These are phyloP conservation scores for Heliconius himera DNA, from an alignment of 1,140 invertebrate genomes.

Conservation along the genomic window DNA sequence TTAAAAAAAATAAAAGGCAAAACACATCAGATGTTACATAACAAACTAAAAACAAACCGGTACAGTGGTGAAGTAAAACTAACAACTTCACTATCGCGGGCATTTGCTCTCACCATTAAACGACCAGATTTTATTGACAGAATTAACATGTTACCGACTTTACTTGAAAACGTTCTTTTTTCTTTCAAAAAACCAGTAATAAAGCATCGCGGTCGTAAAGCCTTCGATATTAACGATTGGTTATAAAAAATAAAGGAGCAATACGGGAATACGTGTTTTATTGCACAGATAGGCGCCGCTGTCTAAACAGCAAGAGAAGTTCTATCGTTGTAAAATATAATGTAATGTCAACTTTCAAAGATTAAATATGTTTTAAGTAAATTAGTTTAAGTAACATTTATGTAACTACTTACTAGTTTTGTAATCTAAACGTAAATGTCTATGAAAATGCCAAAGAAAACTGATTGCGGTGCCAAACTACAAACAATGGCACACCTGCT, in stretches of 20 bases:
- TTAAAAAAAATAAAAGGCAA: too few species aligned
- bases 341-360: too few species aligned
- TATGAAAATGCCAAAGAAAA: too few species aligned
- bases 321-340: constrained; percentile 11
- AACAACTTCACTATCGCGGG: constrained; percentile 33
- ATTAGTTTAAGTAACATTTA: too few species aligned
- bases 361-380: too few species aligned
- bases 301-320: constrained; percentile 24
- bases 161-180: constrained; percentile 56
- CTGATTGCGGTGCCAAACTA: too few species aligned
- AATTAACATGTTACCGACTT: constrained; percentile 73
- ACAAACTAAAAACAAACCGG: background rate
- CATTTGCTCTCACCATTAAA: constrained; percentile 47
- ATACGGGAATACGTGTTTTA: constrained; percentile 60
- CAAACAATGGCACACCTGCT: too few species aligned
- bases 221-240: constrained; percentile 72
- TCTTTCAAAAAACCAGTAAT: constrained; percentile 52
- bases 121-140: constrained; percentile 60
- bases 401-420: too few species aligned
- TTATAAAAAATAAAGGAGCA: constrained; percentile 73
- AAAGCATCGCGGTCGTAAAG: constrained; percentile 67
- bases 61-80: constrained; percentile 8
- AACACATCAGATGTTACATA: too few species aligned
- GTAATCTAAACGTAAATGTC: too few species aligned
- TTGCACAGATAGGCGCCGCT: constrained; percentile 62